Evolutionary conservation across 2,797 vertebrate genomes (phyloP).

Genomic region (Coregonus sp.): DNA sequence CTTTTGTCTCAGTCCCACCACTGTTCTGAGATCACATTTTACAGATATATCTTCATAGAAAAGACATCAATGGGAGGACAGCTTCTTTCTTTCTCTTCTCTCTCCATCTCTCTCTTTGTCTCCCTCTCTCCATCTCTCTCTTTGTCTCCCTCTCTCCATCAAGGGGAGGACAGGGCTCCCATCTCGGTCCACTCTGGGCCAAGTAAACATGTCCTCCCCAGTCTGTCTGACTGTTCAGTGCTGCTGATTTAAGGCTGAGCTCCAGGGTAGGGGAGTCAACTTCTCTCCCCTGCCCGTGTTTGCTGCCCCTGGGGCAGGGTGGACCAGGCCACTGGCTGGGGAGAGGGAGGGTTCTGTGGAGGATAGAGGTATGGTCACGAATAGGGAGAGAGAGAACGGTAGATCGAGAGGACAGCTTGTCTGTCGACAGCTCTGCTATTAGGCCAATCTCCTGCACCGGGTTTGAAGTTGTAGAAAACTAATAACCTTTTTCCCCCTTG

Average conservation of each 20-base stretch:
- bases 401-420: conserved; percentile 47
- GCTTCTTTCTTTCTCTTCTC: background rate
- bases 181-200: conserved; percentile 41
- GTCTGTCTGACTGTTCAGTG: conserved; percentile 26
- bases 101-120: background rate
- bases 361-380: background rate
- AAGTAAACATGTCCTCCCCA: conserved; percentile 55
- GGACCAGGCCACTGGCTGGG: conserved; percentile 26
- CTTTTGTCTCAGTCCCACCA: conserved; percentile 17
- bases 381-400: conserved; percentile 3
- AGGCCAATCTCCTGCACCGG: conserved; percentile 50
- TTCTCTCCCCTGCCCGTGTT: conserved; percentile 28
- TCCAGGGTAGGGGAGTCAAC: conserved; percentile 36
- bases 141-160: conserved; percentile 3
- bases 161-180: conserved; percentile 19
- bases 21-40: conserved; percentile 22
- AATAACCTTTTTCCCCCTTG: conserved; percentile 49
- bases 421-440: conserved; percentile 58
- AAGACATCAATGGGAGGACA: conserved; percentile 42
- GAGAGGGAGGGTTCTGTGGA: background rate
- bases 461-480: conserved; percentile 53
- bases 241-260: conserved; percentile 57
- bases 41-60: conserved; percentile 49
- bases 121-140: conserved; percentile 4
- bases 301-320: conserved; percentile 24